A percentile compares a stretch with the other conserved stretches of the same genome.
Conservation (phyloP, 2,888 invertebrate genomes). For the Encarsia formosa region DNA sequence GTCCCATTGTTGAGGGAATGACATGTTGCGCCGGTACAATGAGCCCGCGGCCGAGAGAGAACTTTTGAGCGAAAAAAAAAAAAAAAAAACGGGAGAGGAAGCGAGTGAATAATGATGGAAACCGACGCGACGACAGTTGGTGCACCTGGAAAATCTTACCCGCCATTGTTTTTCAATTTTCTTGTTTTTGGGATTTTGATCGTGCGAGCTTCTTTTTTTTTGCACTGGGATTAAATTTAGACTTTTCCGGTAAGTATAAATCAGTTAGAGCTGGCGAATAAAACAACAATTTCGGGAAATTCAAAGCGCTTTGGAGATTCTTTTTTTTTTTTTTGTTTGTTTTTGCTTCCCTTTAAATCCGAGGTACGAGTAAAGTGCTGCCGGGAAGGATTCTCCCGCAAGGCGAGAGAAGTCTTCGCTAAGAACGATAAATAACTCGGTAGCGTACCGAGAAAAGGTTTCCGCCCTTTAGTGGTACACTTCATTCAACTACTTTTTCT, state of each 20-base stretch:
- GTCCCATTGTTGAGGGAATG: constrained; percentile 43
- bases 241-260: too few relatives aligned
- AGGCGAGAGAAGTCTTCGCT: constrained; percentile 14
- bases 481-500: constrained; percentile 27
- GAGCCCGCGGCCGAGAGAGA: constrained; percentile 30
- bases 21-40: constrained; percentile 50
- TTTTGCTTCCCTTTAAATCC: background rate
- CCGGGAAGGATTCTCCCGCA: constrained; percentile 4
- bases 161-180: too few relatives aligned
- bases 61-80: background rate
- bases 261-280: too few relatives aligned
- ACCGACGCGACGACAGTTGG: too few relatives aligned
- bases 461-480: constrained; percentile 29
- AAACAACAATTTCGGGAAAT: constrained; percentile 13
- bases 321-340: constrained; percentile 10
- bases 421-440: constrained; percentile 29
- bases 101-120: too few relatives aligned
- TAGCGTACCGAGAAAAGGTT: constrained; percentile 28
- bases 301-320: background rate
- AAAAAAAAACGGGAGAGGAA: too few relatives aligned
- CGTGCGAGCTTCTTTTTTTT: too few relatives aligned
- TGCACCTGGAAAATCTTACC: too few relatives aligned
- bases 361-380: constrained; percentile 11
- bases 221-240: too few relatives aligned
- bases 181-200: too few relatives aligned